These are phyloP conservation scores for Parnassius smintheus DNA, from an alignment of 2,888 invertebrate species.

Conservation along the genomic window DNA sequence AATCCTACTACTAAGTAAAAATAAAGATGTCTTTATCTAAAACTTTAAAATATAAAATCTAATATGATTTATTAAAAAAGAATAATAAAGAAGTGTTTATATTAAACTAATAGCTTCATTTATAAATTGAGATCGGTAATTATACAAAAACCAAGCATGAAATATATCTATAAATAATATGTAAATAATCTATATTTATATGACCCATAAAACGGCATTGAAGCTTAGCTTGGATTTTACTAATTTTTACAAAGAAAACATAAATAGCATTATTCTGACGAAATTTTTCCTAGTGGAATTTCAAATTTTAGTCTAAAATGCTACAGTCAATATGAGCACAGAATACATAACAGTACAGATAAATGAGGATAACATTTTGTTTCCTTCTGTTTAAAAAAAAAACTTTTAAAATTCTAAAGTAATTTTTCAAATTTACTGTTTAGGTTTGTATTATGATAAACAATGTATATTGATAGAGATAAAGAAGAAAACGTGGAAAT, in stretches of 20 bases:
- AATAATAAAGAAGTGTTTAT: conserved; percentile 56
- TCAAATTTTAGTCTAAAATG: no score
- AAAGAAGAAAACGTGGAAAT: neutral
- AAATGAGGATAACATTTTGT: no score
- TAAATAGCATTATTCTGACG: no score
- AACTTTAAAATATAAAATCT: conserved; percentile 58
- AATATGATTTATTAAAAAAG: conserved; percentile 55
- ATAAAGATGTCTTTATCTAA: conserved; percentile 73
- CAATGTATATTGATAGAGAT: neutral
- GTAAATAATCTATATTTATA: neutral
- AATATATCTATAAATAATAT: conserved; percentile 12
- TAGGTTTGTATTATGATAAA: neutral
- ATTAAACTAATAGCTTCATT: conserved; percentile 75
- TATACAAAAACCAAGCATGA: conserved; percentile 42
- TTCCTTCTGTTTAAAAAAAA: no score
- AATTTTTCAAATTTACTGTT: no score
- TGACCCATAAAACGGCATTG: no score
- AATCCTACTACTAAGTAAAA: conserved; percentile 62
- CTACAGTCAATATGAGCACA: no score
- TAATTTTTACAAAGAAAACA: no score
- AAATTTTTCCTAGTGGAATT: no score
- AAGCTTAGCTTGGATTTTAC: no score
- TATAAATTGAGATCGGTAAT: conserved; percentile 77
- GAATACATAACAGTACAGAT: no score
- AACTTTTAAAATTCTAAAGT: no score